Conservation (phyloP, 2,797 vertebrate genomes). For the Vireo griseus region DNA sequence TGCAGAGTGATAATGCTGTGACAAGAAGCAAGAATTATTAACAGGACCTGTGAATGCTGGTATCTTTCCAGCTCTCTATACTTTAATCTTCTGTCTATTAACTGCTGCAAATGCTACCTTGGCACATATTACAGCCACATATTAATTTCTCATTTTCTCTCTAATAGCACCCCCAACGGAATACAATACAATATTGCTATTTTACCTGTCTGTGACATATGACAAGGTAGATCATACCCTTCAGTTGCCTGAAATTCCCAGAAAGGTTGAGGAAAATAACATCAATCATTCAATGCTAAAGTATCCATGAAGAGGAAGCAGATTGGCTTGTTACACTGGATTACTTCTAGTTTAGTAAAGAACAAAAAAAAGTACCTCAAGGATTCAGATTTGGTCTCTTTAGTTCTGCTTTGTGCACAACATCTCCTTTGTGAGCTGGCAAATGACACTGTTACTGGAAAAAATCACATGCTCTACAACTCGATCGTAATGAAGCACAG, state of each 20-base stretch:
- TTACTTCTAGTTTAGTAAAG: constrained; percentile 16
- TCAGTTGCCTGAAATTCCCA: constrained; percentile 21
- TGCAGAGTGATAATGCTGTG: neutral
- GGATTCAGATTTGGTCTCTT: neutral
- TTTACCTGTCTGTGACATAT: constrained; percentile 25
- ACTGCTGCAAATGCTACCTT: neutral
- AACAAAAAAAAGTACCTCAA: neutral
- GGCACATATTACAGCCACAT: neutral
- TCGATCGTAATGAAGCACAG: constrained; percentile 29
- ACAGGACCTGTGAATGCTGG: neutral
- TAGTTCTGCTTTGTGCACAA: neutral
- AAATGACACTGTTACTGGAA: neutral
- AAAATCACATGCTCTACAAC: neutral
- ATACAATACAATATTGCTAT: constrained; percentile 22
- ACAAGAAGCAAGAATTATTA: constrained; percentile 28
- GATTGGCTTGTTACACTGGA: constrained; percentile 43
- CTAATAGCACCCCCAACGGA: neutral
- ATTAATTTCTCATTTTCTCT: constrained; percentile 52
- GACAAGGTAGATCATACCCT: constrained; percentile 30
- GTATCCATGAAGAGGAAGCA: constrained; percentile 5
- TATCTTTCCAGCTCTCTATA: neutral
- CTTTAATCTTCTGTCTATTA: constrained; percentile 28
- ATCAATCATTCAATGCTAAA: constrained; percentile 55
- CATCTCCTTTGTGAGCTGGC: neutral
- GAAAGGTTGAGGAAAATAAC: constrained; percentile 6